Evolutionary conservation across 2,113 vertebrate species (phyloP), one percentile per base, ranked within the genome.

Genomic region (Cranoglanis bouderius): DNA sequence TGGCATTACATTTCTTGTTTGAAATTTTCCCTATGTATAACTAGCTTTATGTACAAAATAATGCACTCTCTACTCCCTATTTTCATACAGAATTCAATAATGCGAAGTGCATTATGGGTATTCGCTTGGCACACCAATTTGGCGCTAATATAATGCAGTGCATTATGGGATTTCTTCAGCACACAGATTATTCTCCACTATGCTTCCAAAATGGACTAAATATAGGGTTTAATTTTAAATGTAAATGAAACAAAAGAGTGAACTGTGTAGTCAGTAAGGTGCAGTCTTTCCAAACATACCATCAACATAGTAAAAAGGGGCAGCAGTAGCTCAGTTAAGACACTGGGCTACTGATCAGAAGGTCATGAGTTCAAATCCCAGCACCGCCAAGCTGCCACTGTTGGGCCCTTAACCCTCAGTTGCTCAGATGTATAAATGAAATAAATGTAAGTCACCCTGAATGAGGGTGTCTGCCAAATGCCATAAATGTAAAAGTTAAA

Each of bases 71-170:
- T 46, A 74, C 70, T 77, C 40, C 46, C 24, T 14, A 32, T 18
- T 51, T n/a, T 78, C 13, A 75, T 29, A 18, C 77, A 32, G 32
- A 82, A 35, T 53, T 55, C 51, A 82, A 53, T 82, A 81, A 55
- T 81, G 49, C 29, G 35, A 18, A 35, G 13, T 81, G 78, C 78
- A 81, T 81, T 53, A 81, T 78, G 75, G 75, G 43, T 78, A 49
- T 78, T 78, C 14, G 75, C 43, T 78, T 16, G 46, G 75, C 16
- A 80, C 29, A 3, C 43, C 77, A 51, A 51, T 78, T 49, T 80
- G 46, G 29, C 21, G 12, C 26, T 46, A 49, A 78, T 78, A 49
- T 78, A 53, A 80, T 32, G 29, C 46, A 32, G 29, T 53, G 75
- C 10, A 49, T 78, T n/a, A 75, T 49, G 43, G 43, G 75, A 78